Percentiles rank a stretch among this genome's conserved stretches.
Conservation (phyloP, 1,140 invertebrate genomes). For the Acyrthosiphon pisum region DNA sequence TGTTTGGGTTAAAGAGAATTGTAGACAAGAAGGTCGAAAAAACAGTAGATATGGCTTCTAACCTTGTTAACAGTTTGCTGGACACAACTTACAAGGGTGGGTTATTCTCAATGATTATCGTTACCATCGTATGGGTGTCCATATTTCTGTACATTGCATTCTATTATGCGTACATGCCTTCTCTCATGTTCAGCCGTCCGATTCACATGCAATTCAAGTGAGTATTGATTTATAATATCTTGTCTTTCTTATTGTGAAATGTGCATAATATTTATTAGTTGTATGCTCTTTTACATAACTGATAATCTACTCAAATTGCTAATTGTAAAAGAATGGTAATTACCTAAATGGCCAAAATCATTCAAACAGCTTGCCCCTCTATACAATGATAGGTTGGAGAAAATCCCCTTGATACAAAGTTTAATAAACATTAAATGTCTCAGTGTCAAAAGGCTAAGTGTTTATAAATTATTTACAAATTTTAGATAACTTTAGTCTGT, state of each 20-base stretch:
- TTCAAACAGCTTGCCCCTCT: too few relatives aligned
- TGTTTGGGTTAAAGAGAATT: background rate
- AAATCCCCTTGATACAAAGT: too few relatives aligned
- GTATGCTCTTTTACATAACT: background rate
- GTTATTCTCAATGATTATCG: constrained; percentile 72
- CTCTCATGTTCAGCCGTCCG: constrained; percentile 78
- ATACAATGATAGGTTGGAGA: too few relatives aligned
- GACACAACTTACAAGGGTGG: constrained; percentile 74
- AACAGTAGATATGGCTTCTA: background rate
- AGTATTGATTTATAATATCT: constrained; percentile 64
- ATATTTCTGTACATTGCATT: constrained; percentile 87
- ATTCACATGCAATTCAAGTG: constrained; percentile 87
- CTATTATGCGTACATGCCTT: constrained; percentile 89
- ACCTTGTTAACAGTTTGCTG: constrained; percentile 67
- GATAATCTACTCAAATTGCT: too few relatives aligned
- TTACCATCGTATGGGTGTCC: constrained; percentile 82
- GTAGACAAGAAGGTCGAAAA: background rate
- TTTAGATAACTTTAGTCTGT: too few relatives aligned
- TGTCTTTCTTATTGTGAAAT: background rate
- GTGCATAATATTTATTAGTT: background rate
- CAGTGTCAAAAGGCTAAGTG: too few relatives aligned
- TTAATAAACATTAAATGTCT: too few relatives aligned
- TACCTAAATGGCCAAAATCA: too few relatives aligned
- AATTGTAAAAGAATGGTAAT: too few relatives aligned
- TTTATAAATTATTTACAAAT: too few relatives aligned